Evolutionary conservation across 1,140 invertebrate species (phyloP), one percentile per base, ranked within the genome.

Genomic region (Pseudomyrmex sp.): DNA sequence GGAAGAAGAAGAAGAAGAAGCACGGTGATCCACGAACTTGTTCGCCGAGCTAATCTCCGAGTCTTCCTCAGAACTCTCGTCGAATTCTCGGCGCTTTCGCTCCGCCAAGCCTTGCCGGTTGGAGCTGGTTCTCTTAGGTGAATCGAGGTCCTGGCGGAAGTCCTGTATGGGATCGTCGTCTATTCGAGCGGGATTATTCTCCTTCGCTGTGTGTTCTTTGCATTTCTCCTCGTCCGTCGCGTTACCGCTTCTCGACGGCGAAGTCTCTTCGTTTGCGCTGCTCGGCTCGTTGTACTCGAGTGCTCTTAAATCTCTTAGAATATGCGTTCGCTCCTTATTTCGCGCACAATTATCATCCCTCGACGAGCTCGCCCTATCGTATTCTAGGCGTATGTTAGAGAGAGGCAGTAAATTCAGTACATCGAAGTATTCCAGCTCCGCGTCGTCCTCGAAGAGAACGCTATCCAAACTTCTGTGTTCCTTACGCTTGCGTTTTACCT

Each of bases 401-500:
- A 94, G 56, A 0, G 94, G 94, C 23, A 94, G 86, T 0, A 94
- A 87, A 68, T 94, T 94, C n/a, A 94, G 69, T 1, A 94, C 92
- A 79, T 94, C 93, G 70, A 94, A 94, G 68, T 94, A 94, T 52
- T 94, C 93, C 8, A 94, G 58, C 52, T 94, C 94, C 5, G 91
- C 92, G 12, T 94, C 93, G 84, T 94, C 93, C 68, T 94, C 94
- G 44, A 93, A 93, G 3, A 94, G 79, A 50, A 94, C 92, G 56
- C 94, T 94, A 73, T 94, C 94, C 23, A 94, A 75, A 58, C 94
- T 94, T 15, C 93, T 62, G 73, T 94, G 93, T 18, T 94, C 93
- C 72, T 94, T 94, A 56, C 93, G 92, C 70, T 94, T 94, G 9
- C 94, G 89, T 70, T 94, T 94, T 3, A 94, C 93, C 94, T 94